Base-by-base conservation (phyloP, 2,888 invertebrate genomes). In the Holacanthella duospinosa region DNA sequence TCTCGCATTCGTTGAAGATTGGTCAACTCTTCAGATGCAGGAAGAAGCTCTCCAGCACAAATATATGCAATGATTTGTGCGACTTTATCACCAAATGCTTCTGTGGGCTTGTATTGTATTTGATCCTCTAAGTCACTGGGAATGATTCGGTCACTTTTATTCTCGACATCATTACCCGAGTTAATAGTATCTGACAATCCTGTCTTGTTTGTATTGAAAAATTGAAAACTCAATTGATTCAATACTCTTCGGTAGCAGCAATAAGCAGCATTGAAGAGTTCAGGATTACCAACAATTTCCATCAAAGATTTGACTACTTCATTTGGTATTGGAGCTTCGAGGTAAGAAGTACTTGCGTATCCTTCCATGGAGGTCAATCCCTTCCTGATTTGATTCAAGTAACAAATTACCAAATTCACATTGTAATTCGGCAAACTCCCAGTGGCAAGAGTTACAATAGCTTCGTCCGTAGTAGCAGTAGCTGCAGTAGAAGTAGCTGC, bases 51-150 rank as follows among this genome's bases (percentile, higher is more conserved):
- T 6, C 62, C 56, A 24, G 66, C 29, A 1, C 60, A 63, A 6
- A 70, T 61, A 9, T 56, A 44, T 16, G 60, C 28, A 2, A 66
- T 55, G 3, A 70, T 21, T 61, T 66, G 66, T 16, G 54, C 62
- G 19, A 60, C 63, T 59, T 67, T 70, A 4, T 62, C 43, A 16
- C 68, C 65, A 12, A 70, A 25, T 1, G 59, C 43, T 59, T 67
- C 66, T 2, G 56, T 55, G 0, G 65, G 66, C 24, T 58, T 59
- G 26, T 44, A 44, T 44, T 44, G 21, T 26, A 59, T n/a, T 16
- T 27, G 36, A n/a, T 55, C 56, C n/a, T 25, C 21, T 9, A 24
- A 27, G 25, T 58, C 36, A 21, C 48, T n/a, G n/a, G 12, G 48
- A 4, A 48, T 4, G 4, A 48, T 4, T 4, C n/a, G 12, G 21